Evolutionary conservation across 2,113 vertebrate species (phyloP), one percentile per base, ranked within the genome.

Genomic region (Phalacrocorax brasilianus): DNA sequence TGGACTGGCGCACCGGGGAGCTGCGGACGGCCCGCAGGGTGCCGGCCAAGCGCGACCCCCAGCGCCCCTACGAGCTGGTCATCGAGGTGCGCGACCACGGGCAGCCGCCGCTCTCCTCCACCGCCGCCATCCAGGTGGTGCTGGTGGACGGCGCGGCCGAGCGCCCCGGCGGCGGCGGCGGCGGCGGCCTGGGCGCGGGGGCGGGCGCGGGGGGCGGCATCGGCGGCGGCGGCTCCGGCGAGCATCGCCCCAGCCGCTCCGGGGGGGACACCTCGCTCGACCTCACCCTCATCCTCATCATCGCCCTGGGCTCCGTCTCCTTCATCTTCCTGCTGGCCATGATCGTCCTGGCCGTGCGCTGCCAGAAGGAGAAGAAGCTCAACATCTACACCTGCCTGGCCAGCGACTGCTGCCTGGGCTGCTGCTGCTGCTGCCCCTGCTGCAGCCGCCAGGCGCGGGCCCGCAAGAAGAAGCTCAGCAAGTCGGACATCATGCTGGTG

Each of bases 401-500:
- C 92, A 98, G 98, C 85, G 99, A 99, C 62, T 99, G 99, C 97
- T 99, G 99, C 88, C 96, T 99, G 47, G 96, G 98, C 94, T 99
- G 99, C 97, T 98, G 98, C 95, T 98, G 98, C 73, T 99, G 99
- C 65, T 98, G 99, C 89, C 95, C 97, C 20, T 99, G 99, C 97
- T 99, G 99, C 88, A 98, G 99, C 35, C 98, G 99, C n/a, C 99
- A 99, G 87, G 98, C 98, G 74, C 97, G 99, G 33, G 98, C 98
- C n/a, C 98, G 99, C 89, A 99, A 99, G 97, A 99, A 99, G 96
- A 99, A 99, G 95, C 99, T 99, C 95, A 99, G 98, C 98, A 99
- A 99, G 97, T 99, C 99, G 17, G 99, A 99, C 97, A 99, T 99
- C 96, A 99, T 99, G 99, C 97, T 99, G 94, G 99, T 99, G 70